Base-by-base conservation (phyloP, 2,888 invertebrate genomes). In the Apomyelois bistriatella region DNA sequence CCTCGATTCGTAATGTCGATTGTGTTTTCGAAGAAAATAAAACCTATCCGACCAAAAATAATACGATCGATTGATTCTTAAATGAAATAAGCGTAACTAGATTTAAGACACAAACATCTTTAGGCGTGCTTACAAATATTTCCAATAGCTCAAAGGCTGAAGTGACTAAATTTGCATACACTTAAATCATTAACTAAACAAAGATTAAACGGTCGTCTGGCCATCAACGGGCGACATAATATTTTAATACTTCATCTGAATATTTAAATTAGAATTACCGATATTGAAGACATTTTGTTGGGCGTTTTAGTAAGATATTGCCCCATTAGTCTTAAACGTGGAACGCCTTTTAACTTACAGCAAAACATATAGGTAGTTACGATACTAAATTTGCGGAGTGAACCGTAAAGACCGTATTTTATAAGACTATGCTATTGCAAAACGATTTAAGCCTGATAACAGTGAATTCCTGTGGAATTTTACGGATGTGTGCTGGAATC, bases 211-310 rank as follows among this genome's bases (percentile, higher is more conserved):
- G 61, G 58, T 65, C 66, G 59, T 65, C 68, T 54, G 53, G 57
- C 63, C 63, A 71, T 70, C 74, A 75, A 72, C 59, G 63, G 58
- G 55, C 41, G 60, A 64, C 61, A 66, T 66, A 68, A 74, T 73
- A 76, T 78, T 78, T 77, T 75, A 72, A 67, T 67, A 65, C 70
- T 64, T 68, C 72, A 74, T 75, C 75, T 70, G 81, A 84, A 85
- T 86, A 83, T 85, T 85, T 81, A 82, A 82, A 79, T 76, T 74
- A 72, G 76, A 70, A 76, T 79, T 75, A 70, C 66, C 65, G 62
- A 66, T 61, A 57, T 62, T 53, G 58, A 60, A 64, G 63, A 64
- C 62, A 61, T 61, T 66, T 58, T 62, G 62, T 59, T 30, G 56
- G 55, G 61, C 57, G 58, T 55, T 57, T 55, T 58, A 57, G 42